A percentile compares a stretch with the other conserved stretches of the same genome.
phyloP scores from a whole-genome alignment of 2,888 invertebrate species.

The Ommatoiulus sabulosus region DNA sequence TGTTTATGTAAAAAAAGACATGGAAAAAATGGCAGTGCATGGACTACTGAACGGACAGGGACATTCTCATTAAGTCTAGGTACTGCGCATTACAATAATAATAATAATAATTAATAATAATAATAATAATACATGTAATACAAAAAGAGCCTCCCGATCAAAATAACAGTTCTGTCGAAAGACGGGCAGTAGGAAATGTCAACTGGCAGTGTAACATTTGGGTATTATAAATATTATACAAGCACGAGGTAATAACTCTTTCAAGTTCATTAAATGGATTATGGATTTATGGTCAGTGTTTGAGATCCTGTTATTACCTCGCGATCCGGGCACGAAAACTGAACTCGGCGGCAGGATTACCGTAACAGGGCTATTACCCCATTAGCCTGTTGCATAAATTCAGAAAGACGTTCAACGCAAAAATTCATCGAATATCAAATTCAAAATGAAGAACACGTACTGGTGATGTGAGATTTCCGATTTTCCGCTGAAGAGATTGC shows the following conservation, averaged over 20 bases:
- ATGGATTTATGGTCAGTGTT: neutral
- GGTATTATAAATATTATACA: neutral
- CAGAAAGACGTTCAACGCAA: neutral
- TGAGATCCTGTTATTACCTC: slow-evolving; percentile 17
- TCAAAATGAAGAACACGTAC: neutral
- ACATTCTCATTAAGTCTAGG: neutral
- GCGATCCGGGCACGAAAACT: neutral
- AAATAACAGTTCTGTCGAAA: slow-evolving; percentile 5
- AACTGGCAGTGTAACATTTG: slow-evolving; percentile 28
- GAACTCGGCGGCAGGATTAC: neutral
- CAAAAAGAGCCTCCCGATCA: slow-evolving; percentile 1
- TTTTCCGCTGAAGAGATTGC: neutral
- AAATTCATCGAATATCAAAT: neutral
- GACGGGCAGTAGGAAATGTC: slow-evolving; percentile 22
- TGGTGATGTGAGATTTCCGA: neutral
- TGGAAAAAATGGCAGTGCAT: slow-evolving; percentile 32
- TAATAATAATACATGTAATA: neutral
- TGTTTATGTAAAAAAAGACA: slow-evolving; percentile 20
- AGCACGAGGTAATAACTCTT: slow-evolving; percentile 1
- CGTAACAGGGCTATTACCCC: neutral
- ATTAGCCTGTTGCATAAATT: neutral
- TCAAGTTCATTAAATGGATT: neutral
- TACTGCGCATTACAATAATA: slow-evolving; percentile 27
- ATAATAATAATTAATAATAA: slow-evolving; percentile 2
- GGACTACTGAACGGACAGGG: no score